These are phyloP conservation scores for Parauchenoglanis ngamensis DNA, from an alignment of 2,797 vertebrate genomes.

Conservation along the genomic window DNA sequence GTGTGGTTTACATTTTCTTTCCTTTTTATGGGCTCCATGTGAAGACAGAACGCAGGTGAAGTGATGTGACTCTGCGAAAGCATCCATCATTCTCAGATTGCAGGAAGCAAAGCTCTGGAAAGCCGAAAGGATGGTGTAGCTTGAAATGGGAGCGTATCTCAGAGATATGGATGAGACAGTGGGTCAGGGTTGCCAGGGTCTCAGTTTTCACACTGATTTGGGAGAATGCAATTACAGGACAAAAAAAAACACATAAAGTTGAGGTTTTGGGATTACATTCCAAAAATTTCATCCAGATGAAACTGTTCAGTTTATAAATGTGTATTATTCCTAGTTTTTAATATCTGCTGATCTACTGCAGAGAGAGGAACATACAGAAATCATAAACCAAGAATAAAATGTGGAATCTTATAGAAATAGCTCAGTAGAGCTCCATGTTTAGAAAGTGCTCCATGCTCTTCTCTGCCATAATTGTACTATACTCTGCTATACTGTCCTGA, in stretches of 20 bases:
- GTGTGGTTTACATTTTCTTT: background rate
- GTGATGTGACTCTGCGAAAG: background rate
- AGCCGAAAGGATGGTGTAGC: background rate
- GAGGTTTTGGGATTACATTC: background rate
- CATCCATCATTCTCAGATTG: conserved; percentile 8
- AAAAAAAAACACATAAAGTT: background rate
- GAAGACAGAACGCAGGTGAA: background rate
- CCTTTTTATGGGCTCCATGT: background rate
- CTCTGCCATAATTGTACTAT: background rate
- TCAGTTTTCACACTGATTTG: background rate
- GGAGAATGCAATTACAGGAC: background rate
- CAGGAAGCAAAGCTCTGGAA: background rate
- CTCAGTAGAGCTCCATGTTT: background rate
- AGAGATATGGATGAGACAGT: background rate
- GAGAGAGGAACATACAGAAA: background rate
- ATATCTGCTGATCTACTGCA: background rate
- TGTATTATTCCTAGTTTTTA: background rate
- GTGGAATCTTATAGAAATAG: background rate
- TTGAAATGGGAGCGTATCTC: background rate
- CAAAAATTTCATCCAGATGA: conserved; percentile 2
- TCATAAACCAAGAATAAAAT: background rate
- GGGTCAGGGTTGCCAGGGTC: background rate
- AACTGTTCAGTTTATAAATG: background rate
- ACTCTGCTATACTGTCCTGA: background rate
- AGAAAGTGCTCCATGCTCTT: background rate